Base-by-base conservation (phyloP, 2,113 vertebrate genomes). In the Peucedramus taeniatus region DNA sequence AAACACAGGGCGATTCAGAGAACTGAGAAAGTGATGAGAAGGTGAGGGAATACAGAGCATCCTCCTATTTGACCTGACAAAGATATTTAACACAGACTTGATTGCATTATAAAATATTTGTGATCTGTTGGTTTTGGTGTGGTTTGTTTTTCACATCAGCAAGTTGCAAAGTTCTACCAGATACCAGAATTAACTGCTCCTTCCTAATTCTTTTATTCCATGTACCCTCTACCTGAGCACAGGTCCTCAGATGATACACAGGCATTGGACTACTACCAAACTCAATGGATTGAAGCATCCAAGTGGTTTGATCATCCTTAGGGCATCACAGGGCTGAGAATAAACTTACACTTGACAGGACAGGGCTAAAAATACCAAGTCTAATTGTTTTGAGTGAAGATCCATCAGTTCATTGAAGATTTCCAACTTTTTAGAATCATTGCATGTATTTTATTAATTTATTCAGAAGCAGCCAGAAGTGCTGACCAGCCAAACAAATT, bases 121-220 rank as follows among this genome's bases (percentile, higher is more conserved):
- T 31, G 37, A 45, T 13, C 28, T 17, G 1, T 23, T 82, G 23
- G 30, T 23, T 42, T 40, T 17, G 9, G 15, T 53, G 19, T 4
- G 22, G 7, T 68, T 44, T 45, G 40, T 33, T 72, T 70, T 78
- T n/a, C 28, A 74, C 2, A 3, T 39, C 50, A 77, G 13, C 45
- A 94, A 83, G 2, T 19, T 63, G 44, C 7, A 15, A 59, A 64
- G 12, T 63, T 21, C 39, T 66, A 33, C 19, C 27, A 60, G 9
- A 31, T 5, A 42, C 1, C 33, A 47, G n/a, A 82, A 77, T 77
- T 57, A 56, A 65, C 13, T 0, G 0, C 7, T 59, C 6, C 22
- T 50, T 78, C 44, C 10, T 50, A 39, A 37, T n/a, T 3, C 13
- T 66, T 63, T 50, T 15, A 22, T 27, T 68, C 28, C 15, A 18